Percentiles rank a stretch among this genome's conserved stretches.
Conservation (phyloP, 2,797 vertebrate species). For the Periophthalmus magnuspinnatus region DNA sequence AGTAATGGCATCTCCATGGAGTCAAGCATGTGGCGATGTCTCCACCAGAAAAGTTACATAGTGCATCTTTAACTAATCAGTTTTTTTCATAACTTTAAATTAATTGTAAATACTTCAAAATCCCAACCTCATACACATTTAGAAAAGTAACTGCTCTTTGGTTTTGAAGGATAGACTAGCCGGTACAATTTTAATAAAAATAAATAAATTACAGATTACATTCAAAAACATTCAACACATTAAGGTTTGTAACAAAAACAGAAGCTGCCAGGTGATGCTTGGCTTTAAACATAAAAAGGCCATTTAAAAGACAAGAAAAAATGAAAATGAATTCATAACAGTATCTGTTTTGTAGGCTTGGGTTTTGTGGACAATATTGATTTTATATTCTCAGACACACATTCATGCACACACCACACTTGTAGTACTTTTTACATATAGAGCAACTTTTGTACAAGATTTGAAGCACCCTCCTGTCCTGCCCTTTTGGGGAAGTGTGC, state of each 20-base stretch:
- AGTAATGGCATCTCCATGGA: too few species aligned
- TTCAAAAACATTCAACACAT: slow-evolving; percentile 24
- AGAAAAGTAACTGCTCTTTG: background rate
- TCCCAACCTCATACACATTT: too few species aligned
- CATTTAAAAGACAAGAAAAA: slow-evolving; percentile 2
- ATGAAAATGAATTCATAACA: background rate
- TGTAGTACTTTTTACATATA: slow-evolving; percentile 41
- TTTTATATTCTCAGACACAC: slow-evolving; percentile 14
- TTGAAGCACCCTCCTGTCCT: slow-evolving; percentile 21
- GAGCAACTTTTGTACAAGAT: slow-evolving; percentile 39
- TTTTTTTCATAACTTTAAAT: background rate
- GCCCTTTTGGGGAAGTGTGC: slow-evolving; percentile 7
- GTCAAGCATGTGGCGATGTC: too few species aligned
- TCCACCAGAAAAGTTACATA: too few species aligned
- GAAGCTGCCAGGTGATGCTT: background rate
- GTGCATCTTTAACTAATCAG: too few species aligned
- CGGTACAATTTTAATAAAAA: slow-evolving; percentile 25
- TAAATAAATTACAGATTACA: slow-evolving; percentile 21
- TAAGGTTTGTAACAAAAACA: background rate
- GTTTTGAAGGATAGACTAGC: slow-evolving; percentile 1
- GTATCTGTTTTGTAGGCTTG: background rate
- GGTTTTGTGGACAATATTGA: background rate
- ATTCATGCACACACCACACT: slow-evolving; percentile 33
- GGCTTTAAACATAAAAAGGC: slow-evolving; percentile 23
- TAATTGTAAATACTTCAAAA: background rate